These are phyloP conservation scores for Australoheros scitulus DNA, from an alignment of 2,113 vertebrate species.

Conservation along the genomic window DNA sequence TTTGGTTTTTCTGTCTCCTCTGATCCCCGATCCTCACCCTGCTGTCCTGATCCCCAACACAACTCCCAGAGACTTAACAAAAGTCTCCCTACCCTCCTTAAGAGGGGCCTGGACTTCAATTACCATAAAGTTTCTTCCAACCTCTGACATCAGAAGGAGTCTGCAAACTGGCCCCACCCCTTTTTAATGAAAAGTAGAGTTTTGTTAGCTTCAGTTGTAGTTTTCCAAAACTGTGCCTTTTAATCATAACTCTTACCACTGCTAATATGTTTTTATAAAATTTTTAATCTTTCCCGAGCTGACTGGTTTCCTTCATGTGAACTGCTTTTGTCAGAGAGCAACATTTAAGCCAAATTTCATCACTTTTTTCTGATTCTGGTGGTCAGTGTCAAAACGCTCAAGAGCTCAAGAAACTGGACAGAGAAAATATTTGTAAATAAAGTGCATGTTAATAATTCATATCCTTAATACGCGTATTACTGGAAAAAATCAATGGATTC, in stretches of 20 bases:
- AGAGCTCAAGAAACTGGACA: not conserved
- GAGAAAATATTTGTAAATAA: not conserved
- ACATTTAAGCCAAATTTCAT: not conserved
- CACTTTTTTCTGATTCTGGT: not conserved
- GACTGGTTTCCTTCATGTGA: not conserved
- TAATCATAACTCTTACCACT: not conserved
- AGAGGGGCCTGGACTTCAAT: conserved; percentile 52
- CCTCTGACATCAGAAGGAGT: conserved; percentile 71
- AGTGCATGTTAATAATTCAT: conserved; percentile 10
- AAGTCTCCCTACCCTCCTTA: conserved; percentile 59
- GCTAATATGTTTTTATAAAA: not conserved
- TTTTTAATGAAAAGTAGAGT: not conserved
- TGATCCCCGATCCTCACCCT: conserved; percentile 54
- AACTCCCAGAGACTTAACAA: conserved; percentile 43
- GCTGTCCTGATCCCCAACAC: conserved; percentile 45
- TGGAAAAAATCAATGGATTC: conserved; percentile 22
- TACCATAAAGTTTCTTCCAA: conserved; percentile 70
- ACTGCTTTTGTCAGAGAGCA: not conserved
- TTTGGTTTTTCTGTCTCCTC: conserved; percentile 13
- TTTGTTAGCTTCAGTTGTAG: not conserved
- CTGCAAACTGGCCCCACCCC: conserved; percentile 51
- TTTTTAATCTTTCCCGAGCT: not conserved
- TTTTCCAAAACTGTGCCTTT: not conserved
- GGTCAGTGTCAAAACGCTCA: not conserved
- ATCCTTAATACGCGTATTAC: not conserved